phyloP scores from a whole-genome alignment of 2,888 invertebrate species.

The Teleiodes luculella region DNA sequence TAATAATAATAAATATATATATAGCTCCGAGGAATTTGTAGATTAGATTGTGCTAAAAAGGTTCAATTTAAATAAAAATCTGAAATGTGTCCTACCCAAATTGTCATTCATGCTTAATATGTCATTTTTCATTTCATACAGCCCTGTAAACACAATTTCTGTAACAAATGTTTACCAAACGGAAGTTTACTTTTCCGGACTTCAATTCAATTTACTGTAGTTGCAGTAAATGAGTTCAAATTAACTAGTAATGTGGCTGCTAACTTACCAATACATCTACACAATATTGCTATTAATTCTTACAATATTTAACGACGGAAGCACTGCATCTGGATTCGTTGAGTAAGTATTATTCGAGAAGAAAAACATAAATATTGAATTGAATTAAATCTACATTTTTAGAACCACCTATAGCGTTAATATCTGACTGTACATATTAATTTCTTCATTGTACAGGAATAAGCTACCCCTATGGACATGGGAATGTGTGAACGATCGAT shows the following conservation, averaged over 20 bases:
- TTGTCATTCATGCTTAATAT: background rate
- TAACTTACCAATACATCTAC: background rate
- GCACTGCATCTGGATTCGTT: background rate
- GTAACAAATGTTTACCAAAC: background rate
- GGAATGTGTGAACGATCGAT: slow-evolving; percentile 82
- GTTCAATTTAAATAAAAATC: no score
- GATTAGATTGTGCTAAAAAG: no score
- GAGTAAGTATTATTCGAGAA: background rate
- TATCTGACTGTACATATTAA: background rate
- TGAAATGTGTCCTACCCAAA: no score
- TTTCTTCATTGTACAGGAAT: background rate
- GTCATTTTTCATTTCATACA: background rate
- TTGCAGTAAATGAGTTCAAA: background rate
- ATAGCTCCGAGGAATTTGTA: no score
- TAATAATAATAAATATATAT: no score
- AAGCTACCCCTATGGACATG: slow-evolving; percentile 84
- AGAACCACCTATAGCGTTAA: background rate
- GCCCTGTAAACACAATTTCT: background rate
- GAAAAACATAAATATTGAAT: background rate
- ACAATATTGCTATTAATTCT: background rate
- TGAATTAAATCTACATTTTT: background rate
- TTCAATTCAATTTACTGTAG: background rate
- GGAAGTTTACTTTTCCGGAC: background rate
- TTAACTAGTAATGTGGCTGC: background rate
- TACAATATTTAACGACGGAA: background rate